These are phyloP conservation scores for Poeciliopsis turneri DNA, from an alignment of 2,797 vertebrate genomes.

Conservation along the genomic window DNA sequence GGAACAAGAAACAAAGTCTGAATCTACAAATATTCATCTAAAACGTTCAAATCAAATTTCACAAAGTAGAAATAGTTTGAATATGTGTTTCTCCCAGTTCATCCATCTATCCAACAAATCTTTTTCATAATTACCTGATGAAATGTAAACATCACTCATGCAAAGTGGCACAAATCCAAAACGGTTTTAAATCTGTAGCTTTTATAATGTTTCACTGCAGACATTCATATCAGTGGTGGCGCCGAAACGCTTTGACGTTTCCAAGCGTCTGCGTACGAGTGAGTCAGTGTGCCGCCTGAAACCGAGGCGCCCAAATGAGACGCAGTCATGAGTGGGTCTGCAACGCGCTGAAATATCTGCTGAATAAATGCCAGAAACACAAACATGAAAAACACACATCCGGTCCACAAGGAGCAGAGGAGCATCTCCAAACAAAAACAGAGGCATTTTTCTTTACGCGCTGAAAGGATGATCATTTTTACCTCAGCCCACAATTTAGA, in stretches of 20 bases:
- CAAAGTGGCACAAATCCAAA: neutral
- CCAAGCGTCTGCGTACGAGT: neutral
- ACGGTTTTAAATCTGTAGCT: neutral
- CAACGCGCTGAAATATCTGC: neutral
- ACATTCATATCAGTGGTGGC: neutral
- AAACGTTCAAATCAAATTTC: neutral
- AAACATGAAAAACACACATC: neutral
- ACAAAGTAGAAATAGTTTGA: neutral
- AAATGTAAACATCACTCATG: neutral
- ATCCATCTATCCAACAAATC: neutral
- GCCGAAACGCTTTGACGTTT: neutral
- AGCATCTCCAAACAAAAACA: neutral
- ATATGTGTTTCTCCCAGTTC: neutral
- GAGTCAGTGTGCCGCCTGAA: slow-evolving; percentile 5
- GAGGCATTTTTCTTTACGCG: neutral
- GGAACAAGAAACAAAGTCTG: neutral
- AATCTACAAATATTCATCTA: neutral
- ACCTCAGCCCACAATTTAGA: neutral
- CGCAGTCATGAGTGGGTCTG: neutral
- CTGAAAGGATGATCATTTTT: neutral
- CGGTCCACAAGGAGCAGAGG: neutral
- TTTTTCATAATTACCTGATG: neutral
- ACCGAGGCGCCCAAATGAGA: neutral
- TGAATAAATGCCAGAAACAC: neutral
- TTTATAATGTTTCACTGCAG: neutral